Evolutionary conservation across 1,140 invertebrate species (phyloP).

Genomic region (Drosophila orena): DNA sequence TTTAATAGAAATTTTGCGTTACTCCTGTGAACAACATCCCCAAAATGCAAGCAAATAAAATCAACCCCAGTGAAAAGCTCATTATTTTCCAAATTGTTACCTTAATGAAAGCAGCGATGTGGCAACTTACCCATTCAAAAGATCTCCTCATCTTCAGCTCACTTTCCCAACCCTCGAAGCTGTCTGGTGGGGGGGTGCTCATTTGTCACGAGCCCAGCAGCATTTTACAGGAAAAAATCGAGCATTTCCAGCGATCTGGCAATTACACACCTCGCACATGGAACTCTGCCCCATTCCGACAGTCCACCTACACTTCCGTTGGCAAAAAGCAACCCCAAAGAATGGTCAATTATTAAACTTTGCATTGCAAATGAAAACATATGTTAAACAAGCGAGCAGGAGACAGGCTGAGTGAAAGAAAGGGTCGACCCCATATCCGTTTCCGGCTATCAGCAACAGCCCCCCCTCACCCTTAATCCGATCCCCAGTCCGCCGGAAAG

Average conservation of each 20-base stretch:
- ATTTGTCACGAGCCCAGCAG: constrained; percentile 65
- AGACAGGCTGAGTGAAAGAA: constrained; percentile 9
- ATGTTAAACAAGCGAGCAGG: constrained; percentile 71
- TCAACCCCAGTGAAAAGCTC: constrained; percentile 39
- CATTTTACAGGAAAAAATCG: constrained; percentile 44
- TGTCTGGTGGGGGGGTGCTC: constrained; percentile 44
- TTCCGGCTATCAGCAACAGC: constrained; percentile 71
- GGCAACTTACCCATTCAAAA: not conserved
- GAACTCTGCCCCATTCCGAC: not conserved
- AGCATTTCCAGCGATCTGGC: constrained; percentile 58
- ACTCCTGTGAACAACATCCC: constrained; percentile 12
- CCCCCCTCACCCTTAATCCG: constrained; percentile 19
- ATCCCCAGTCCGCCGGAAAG: constrained; percentile 7
- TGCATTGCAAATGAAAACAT: constrained; percentile 83
- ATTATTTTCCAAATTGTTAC: constrained; percentile 43
- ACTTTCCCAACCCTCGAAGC: constrained; percentile 25
- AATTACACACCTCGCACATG: constrained; percentile 63
- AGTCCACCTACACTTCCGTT: constrained; percentile 12
- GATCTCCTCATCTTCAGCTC: not conserved
- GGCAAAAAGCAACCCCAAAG: constrained; percentile 53
- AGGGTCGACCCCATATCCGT: constrained; percentile 66
- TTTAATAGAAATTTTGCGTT: not conserved
- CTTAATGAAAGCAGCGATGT: constrained; percentile 25
- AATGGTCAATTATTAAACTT: constrained; percentile 81
- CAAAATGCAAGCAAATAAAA: constrained; percentile 13